Conservation (phyloP, 2,797 vertebrate genomes). For the Syngnathus acus region DNA sequence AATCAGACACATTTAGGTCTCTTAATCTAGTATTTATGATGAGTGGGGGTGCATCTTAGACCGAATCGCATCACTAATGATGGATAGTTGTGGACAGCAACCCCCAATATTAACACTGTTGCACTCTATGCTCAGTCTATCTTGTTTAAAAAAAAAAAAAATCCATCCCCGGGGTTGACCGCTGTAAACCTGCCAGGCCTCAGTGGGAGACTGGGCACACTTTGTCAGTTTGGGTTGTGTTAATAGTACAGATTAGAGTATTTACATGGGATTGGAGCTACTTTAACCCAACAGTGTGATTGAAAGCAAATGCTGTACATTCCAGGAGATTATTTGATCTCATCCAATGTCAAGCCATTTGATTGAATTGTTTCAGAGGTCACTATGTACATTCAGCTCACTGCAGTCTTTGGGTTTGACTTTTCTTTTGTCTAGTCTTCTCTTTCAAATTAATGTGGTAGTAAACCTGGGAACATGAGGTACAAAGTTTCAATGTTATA, state of each 20-base stretch:
- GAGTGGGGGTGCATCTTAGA: conserved; percentile 56
- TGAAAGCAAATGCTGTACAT: conserved; percentile 50
- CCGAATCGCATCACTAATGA: conserved; percentile 50
- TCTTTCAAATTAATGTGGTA: conserved; percentile 57
- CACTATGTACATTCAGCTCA: background rate
- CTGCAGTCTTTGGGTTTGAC: background rate
- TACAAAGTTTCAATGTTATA: conserved; percentile 58
- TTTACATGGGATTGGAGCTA: conserved; percentile 62
- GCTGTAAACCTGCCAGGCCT: conserved; percentile 51
- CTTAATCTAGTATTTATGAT: conserved; percentile 70
- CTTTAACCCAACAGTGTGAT: conserved; percentile 54
- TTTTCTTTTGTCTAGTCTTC: conserved; percentile 31
- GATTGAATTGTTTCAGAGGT: conserved; percentile 29
- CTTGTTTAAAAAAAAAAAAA: conserved; percentile 49
- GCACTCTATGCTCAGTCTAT: conserved; percentile 51
- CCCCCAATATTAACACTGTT: conserved; percentile 52
- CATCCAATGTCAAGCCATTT: conserved; percentile 27
- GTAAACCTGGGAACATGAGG: conserved; percentile 47
- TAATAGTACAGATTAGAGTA: conserved; percentile 65
- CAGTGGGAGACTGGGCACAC: conserved; percentile 47
- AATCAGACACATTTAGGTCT: conserved; percentile 61
- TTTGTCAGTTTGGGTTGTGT: conserved; percentile 52
- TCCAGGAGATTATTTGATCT: conserved; percentile 55
- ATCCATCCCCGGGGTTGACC: conserved; percentile 38
- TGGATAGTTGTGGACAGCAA: conserved; percentile 49